A percentile compares a stretch with the other conserved stretches of the same genome.
These are phyloP conservation scores for Agrotis ipsilon DNA, from an alignment of 2,888 invertebrate species.

Conservation along the genomic window DNA sequence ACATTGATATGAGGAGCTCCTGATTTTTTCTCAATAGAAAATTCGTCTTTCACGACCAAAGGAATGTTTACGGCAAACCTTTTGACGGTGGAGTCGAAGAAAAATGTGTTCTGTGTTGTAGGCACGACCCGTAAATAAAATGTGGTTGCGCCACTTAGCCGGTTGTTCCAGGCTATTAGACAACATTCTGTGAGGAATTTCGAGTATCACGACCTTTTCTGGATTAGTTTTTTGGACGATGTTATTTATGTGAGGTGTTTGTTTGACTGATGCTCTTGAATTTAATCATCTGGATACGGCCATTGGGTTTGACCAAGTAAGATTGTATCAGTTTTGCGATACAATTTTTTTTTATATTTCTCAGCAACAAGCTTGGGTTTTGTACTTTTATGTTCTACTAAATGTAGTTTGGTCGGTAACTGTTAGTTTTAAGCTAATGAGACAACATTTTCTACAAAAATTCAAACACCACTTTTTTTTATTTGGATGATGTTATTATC, in stretches of 20 bases:
- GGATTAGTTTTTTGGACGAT: slow-evolving; percentile 37
- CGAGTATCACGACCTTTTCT: slow-evolving; percentile 42
- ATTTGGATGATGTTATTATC: too few relatives aligned
- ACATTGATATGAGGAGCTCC: slow-evolving; percentile 58
- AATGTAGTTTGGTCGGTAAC: too few relatives aligned
- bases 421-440: too few relatives aligned
- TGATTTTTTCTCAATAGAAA: slow-evolving; percentile 61
- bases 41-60: slow-evolving; percentile 47
- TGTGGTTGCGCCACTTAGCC: slow-evolving; percentile 76
- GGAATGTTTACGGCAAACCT: slow-evolving; percentile 63
- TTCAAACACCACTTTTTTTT: too few relatives aligned
- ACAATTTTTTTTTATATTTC: too few relatives aligned
- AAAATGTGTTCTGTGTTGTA: slow-evolving; percentile 69
- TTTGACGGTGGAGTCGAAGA: slow-evolving; percentile 59
- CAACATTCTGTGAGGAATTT: slow-evolving; percentile 59
- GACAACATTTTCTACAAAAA: too few relatives aligned
- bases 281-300: neutral
- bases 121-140: slow-evolving; percentile 77
- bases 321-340: too few relatives aligned
- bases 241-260: slow-evolving; percentile 22
- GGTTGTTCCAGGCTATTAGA: slow-evolving; percentile 77
- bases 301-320: neutral
- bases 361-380: too few relatives aligned
- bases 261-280: neutral
- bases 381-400: too few relatives aligned